These are phyloP conservation scores for Cataglyphis livida DNA, from an alignment of 2,888 invertebrate species.

Conservation along the genomic window DNA sequence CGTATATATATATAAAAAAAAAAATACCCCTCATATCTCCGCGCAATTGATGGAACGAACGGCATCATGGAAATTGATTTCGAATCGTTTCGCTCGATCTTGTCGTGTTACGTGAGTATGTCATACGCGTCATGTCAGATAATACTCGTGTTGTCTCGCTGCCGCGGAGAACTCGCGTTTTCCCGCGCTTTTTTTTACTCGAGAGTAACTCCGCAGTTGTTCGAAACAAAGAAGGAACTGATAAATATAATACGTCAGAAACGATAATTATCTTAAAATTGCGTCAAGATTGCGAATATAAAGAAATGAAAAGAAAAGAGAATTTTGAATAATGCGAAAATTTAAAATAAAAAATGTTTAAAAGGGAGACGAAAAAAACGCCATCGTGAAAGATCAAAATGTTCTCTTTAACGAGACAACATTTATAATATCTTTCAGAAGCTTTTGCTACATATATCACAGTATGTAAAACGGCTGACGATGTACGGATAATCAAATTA, in stretches of 20 bases:
- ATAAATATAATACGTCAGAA: neutral
- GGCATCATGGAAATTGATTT: neutral
- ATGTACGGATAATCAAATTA: neutral
- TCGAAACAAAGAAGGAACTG: neutral
- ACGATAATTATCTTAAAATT: neutral
- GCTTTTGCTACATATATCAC: neutral
- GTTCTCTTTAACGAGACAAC: neutral
- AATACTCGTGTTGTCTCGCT: neutral
- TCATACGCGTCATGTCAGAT: neutral
- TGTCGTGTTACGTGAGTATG: neutral
- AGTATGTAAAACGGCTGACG: neutral
- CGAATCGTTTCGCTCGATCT: neutral
- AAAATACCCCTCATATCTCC: neutral
- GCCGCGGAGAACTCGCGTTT: neutral
- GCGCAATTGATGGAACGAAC: neutral
- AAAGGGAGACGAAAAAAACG: neutral
- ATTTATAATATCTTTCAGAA: neutral
- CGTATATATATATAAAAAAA: neutral
- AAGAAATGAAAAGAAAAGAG: neutral
- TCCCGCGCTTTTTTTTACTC: slow-evolving; percentile 18
- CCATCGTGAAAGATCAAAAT: neutral
- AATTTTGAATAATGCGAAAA: neutral
- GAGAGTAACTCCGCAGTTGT: neutral
- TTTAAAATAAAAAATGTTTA: neutral
- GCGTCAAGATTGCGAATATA: neutral